A percentile compares a stretch with the other conserved stretches of the same genome.
Conservation (phyloP, 1,140 invertebrate genomes). For the Lepidurus packardi region DNA sequence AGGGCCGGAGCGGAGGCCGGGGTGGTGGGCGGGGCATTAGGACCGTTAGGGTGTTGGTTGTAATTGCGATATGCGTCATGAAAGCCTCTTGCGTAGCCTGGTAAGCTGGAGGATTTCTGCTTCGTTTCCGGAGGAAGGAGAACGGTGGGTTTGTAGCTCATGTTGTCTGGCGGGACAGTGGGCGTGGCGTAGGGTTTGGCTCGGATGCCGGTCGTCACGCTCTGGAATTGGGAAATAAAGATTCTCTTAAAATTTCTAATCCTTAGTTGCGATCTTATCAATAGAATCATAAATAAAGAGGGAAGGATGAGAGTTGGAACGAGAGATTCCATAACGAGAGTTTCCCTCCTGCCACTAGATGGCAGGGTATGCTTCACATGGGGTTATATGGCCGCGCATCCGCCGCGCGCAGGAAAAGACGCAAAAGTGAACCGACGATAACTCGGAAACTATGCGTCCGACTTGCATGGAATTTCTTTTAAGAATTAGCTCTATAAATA, state of each 20-base stretch:
- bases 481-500: too few species aligned
- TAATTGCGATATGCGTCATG: conserved; percentile 25
- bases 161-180: not conserved
- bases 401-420: too few species aligned
- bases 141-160: not conserved
- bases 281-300: too few species aligned
- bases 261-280: not conserved
- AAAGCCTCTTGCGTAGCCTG: conserved; percentile 31
- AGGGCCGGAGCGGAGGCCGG: not conserved
- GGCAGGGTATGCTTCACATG: too few species aligned
- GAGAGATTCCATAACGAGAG: too few species aligned
- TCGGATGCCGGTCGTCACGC: conserved; percentile 11
- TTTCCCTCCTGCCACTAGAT: too few species aligned
- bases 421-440: too few species aligned
- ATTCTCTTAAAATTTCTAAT: not conserved
- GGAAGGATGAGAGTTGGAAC: too few species aligned
- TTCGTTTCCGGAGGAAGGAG: conserved; percentile 16
- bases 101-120: conserved; percentile 31
- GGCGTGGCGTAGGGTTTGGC: conserved; percentile 6
- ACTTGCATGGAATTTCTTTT: too few species aligned
- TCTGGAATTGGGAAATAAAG: not conserved
- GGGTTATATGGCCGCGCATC: too few species aligned
- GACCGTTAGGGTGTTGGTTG: not conserved
- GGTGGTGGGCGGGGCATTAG: not conserved
- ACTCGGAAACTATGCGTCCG: too few species aligned